Percentiles rank a stretch among this genome's conserved stretches.
phyloP scores from a whole-genome alignment of 2,113 vertebrate genomes.

The Sphaerodactylus townsendi region DNA sequence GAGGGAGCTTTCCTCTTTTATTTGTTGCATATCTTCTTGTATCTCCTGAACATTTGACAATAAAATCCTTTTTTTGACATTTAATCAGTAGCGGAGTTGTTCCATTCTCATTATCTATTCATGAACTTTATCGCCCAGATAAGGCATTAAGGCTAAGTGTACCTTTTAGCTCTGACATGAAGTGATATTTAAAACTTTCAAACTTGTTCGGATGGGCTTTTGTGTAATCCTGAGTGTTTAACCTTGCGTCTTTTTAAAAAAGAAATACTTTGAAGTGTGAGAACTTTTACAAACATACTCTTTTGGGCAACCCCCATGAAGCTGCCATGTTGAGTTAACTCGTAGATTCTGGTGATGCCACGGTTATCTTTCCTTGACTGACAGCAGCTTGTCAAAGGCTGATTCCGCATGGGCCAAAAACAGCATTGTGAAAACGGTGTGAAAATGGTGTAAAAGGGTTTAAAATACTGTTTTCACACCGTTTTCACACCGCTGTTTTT shows the following conservation, averaged over 20 bases:
- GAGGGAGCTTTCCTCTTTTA: constrained; percentile 46
- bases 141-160: constrained; percentile 59
- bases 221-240: not conserved
- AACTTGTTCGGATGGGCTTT: not conserved
- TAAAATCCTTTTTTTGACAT: constrained; percentile 65
- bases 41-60: constrained; percentile 63
- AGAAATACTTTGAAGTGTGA: not conserved
- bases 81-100: constrained; percentile 66
- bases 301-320: not conserved
- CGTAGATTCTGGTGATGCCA: too few relatives aligned
- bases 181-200: constrained; percentile 28
- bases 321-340: too few relatives aligned
- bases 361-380: not conserved
- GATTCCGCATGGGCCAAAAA: too few relatives aligned
- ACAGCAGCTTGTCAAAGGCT: too few relatives aligned
- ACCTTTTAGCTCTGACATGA: constrained; percentile 41
- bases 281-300: not conserved
- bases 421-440: too few relatives aligned
- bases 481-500: too few relatives aligned
- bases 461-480: too few relatives aligned
- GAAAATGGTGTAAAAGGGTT: too few relatives aligned
- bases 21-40: constrained; percentile 59
- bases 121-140: constrained; percentile 65
- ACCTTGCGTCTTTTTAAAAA: not conserved
- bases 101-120: constrained; percentile 62